Percentiles rank a stretch among this genome's conserved stretches.
phyloP scores from a whole-genome alignment of 1,140 invertebrate species.

The Potamilus streckersoni region DNA sequence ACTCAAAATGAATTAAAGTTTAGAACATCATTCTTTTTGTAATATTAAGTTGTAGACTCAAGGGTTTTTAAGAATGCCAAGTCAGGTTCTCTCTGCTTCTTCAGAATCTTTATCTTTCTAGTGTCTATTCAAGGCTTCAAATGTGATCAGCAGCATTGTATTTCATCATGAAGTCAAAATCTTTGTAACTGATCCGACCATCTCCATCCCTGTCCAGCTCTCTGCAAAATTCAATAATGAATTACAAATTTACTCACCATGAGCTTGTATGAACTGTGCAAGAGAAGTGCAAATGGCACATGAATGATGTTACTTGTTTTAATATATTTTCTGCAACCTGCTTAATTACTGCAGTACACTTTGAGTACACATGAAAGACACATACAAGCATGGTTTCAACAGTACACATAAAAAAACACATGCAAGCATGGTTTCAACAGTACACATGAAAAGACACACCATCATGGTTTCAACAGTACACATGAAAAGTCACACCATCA shows the following conservation, averaged over 20 bases:
- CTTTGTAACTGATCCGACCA: constrained; percentile 66
- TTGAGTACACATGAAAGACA: not conserved
- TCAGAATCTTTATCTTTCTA: too few species aligned
- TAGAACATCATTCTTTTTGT: too few species aligned
- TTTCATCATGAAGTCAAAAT: constrained; percentile 69
- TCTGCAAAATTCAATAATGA: constrained; percentile 44
- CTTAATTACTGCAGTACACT: not conserved
- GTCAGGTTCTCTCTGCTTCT: too few species aligned
- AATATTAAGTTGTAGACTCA: too few species aligned
- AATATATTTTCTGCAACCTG: not conserved
- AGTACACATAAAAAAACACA: too few species aligned
- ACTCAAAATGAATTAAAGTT: too few species aligned
- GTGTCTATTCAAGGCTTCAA: not conserved
- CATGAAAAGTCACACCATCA: too few species aligned
- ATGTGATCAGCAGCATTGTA: constrained; percentile 44
- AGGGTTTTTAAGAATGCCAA: too few species aligned
- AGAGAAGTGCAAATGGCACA: not conserved
- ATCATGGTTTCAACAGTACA: too few species aligned
- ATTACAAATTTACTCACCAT: not conserved
- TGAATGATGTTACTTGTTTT: not conserved
- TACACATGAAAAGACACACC: too few species aligned
- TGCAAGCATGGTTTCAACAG: too few species aligned
- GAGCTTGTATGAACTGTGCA: not conserved
- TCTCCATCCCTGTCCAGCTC: constrained; percentile 66
- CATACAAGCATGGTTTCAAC: too few species aligned